These are phyloP conservation scores for Myrmecophaga tridactyla DNA, from an alignment of 2,113 vertebrate species.

Conservation along the genomic window DNA sequence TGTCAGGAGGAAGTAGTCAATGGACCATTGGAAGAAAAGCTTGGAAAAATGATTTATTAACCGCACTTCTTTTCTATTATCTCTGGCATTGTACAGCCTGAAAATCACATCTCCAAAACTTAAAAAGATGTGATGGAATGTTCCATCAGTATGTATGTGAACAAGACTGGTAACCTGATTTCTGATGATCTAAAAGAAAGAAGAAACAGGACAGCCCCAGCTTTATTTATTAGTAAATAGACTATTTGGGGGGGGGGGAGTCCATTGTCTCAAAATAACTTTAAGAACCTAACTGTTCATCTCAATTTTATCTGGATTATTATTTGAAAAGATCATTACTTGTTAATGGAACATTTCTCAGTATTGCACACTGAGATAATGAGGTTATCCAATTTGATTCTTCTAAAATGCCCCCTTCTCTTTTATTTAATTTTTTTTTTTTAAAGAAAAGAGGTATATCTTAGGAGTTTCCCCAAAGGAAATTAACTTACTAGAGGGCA, in stretches of 20 bases:
- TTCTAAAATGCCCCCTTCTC: neutral
- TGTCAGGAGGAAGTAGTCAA: neutral
- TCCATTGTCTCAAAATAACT: neutral
- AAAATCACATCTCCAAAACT: neutral
- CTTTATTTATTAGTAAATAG: conserved; percentile 13
- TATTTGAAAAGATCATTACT: conserved; percentile 3
- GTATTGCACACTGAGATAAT: neutral
- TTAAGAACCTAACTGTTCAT: neutral
- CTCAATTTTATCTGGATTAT: neutral
- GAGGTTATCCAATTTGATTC: neutral
- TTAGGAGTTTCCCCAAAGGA: neutral
- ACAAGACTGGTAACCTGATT: neutral
- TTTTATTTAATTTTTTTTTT: neutral
- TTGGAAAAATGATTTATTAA: neutral
- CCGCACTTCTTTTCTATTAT: neutral
- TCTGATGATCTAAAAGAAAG: neutral
- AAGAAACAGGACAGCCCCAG: neutral
- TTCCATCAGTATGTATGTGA: neutral
- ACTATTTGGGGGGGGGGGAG: neutral
- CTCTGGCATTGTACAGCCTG: neutral
- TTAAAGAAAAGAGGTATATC: neutral
- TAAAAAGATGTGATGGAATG: neutral
- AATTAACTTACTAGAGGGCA: neutral
- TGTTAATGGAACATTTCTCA: neutral
- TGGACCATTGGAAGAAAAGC: neutral